Conservation (phyloP, 2,113 vertebrate genomes). For the Myodes glareolus region DNA sequence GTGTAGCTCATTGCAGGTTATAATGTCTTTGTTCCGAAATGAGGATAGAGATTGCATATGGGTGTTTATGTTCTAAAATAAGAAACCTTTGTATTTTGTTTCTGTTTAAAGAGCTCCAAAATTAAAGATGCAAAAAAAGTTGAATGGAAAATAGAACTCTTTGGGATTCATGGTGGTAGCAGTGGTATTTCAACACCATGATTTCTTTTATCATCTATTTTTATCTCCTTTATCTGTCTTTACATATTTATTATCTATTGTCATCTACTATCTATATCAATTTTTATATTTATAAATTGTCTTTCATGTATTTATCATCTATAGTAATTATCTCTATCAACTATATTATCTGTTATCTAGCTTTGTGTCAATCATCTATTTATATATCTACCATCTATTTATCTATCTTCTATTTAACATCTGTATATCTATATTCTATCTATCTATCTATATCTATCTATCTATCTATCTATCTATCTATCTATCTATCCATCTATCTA, state of each 20-base stretch:
- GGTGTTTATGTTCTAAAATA: background rate
- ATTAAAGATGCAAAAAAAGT: background rate
- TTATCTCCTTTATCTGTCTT: background rate
- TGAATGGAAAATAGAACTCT: constrained; percentile 10
- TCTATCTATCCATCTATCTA: background rate
- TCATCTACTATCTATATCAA: background rate
- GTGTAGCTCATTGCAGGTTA: background rate
- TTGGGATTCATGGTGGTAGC: background rate
- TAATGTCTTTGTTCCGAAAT: too few species aligned
- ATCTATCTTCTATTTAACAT: background rate
- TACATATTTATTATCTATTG: background rate
- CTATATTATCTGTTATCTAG: background rate
- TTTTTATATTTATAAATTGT: too few species aligned
- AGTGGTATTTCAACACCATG: background rate
- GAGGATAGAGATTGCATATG: background rate
- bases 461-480: background rate
- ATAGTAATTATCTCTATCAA: background rate
- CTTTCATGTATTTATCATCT: background rate
- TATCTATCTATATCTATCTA: background rate
- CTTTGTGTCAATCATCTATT: background rate
- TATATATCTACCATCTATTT: background rate
- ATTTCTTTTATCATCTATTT: background rate
- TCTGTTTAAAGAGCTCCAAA: constrained; percentile 42
- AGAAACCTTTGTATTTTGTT: background rate
- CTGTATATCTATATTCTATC: background rate